Evolutionary conservation across 2,113 vertebrate species (phyloP).

Genomic region (Fulica atra): DNA sequence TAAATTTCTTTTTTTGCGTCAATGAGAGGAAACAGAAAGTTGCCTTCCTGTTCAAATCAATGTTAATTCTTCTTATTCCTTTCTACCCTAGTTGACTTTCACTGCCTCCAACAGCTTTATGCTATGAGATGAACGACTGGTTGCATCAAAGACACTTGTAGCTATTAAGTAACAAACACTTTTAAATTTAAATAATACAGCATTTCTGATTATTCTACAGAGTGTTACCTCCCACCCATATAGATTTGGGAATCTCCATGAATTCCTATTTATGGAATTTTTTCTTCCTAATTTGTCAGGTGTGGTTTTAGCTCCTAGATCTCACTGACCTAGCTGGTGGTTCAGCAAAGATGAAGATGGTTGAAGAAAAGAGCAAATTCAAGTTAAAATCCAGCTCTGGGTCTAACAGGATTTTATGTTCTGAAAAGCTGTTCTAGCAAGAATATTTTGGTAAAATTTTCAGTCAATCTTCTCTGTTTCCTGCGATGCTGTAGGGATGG

Average conservation of each 20-base stretch:
- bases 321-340: neutral
- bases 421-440: neutral
- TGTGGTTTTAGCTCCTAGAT: neutral
- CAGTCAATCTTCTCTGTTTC: neutral
- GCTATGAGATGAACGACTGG: neutral
- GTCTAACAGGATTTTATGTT: neutral
- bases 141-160: neutral
- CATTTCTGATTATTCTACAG: neutral
- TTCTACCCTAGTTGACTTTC: neutral
- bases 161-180: neutral
- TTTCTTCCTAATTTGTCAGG: neutral
- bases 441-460: neutral
- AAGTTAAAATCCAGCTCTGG: neutral
- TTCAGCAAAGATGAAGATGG: neutral
- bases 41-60: neutral
- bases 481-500: neutral
- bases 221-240: no score
- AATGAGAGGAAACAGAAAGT: neutral
- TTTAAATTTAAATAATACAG: neutral
- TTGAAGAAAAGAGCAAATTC: neutral
- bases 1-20: neutral
- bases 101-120: neutral
- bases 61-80: neutral
- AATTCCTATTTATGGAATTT: neutral
- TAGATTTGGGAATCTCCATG: neutral